These are phyloP conservation scores for Troides aeacus DNA, from an alignment of 2,888 invertebrate genomes.

Conservation along the genomic window DNA sequence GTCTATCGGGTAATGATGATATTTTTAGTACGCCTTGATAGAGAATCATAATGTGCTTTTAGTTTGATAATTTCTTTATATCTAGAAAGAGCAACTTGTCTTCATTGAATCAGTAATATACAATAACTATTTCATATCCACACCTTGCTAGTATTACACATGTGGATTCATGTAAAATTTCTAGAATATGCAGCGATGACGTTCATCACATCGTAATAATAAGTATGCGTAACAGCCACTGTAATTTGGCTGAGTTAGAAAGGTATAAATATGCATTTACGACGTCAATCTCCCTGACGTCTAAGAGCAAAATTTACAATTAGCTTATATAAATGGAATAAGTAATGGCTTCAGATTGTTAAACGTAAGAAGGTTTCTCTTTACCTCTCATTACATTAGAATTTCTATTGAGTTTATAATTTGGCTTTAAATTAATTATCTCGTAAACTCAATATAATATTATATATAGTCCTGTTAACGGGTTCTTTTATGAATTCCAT, in stretches of 20 bases:
- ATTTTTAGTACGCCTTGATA: too few relatives aligned
- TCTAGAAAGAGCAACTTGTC: too few relatives aligned
- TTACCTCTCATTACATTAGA: neutral
- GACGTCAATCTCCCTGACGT: slow-evolving; percentile 1
- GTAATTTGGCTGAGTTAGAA: slow-evolving; percentile 3
- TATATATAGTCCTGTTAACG: neutral
- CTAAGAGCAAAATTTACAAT: neutral
- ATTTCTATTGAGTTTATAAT: neutral
- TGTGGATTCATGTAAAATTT: neutral
- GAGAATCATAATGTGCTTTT: too few relatives aligned
- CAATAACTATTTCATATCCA: neutral
- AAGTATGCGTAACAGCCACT: slow-evolving; percentile 2
- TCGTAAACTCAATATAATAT: too few relatives aligned
- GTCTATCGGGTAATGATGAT: too few relatives aligned
- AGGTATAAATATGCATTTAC: neutral
- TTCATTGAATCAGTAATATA: too few relatives aligned
- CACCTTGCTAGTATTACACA: neutral
- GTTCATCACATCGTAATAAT: neutral
- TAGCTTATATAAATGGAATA: neutral
- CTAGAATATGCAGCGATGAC: neutral
- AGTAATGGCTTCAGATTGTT: neutral
- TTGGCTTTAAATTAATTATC: neutral
- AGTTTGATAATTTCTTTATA: too few relatives aligned
- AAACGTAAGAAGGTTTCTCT: neutral
- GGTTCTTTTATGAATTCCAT: neutral